Conservation (phyloP, 1,140 invertebrate species). For the Cryptotermes secundus region DNA sequence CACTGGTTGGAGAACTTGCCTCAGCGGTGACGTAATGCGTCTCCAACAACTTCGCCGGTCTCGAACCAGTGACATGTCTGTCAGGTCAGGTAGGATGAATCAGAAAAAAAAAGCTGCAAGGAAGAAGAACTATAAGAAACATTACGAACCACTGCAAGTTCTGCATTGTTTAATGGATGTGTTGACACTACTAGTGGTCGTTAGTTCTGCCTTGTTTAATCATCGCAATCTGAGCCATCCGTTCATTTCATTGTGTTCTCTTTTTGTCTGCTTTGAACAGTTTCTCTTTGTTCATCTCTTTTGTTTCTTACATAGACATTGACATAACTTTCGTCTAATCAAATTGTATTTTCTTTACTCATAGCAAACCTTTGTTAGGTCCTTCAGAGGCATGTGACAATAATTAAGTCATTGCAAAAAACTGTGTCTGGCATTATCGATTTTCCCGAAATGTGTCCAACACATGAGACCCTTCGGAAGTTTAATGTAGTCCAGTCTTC, state of each 20-base stretch:
- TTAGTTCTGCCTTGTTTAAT: not conserved
- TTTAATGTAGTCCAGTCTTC: too few relatives aligned
- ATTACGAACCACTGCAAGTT: not conserved
- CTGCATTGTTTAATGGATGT: constrained; percentile 4
- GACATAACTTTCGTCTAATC: too few relatives aligned
- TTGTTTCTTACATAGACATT: not conserved
- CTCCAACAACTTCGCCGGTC: not conserved
- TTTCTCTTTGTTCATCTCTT: not conserved
- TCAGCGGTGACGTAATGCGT: constrained; percentile 12
- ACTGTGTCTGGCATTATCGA: too few relatives aligned
- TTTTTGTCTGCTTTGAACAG: not conserved
- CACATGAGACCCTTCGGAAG: too few relatives aligned
- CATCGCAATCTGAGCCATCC: not conserved
- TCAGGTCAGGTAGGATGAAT: constrained; percentile 4
- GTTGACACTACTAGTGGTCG: not conserved
- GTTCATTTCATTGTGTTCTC: not conserved
- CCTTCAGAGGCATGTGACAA: too few relatives aligned
- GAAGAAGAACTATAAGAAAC: not conserved
- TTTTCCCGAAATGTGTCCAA: too few relatives aligned
- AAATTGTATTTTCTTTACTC: too few relatives aligned
- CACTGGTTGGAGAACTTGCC: constrained; percentile 29
- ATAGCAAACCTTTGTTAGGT: too few relatives aligned
- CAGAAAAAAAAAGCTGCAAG: not conserved
- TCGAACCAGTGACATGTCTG: constrained; percentile 9
- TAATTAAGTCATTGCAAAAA: too few relatives aligned